Conservation (phyloP, 2,797 vertebrate species). For the Halcyon leucocephala region DNA sequence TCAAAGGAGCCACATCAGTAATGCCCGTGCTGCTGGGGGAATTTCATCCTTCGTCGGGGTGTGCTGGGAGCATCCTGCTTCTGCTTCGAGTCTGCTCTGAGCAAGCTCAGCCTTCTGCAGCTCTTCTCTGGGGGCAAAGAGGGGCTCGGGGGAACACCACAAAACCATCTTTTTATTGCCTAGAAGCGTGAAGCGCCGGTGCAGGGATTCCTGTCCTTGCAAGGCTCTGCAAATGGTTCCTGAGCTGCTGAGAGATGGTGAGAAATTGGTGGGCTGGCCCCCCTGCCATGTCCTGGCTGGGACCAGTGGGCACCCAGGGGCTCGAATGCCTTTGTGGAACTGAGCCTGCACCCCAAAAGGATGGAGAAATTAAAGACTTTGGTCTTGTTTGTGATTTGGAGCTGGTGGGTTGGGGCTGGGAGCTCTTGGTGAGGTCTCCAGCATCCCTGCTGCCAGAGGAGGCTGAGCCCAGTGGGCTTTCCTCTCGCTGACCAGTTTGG, state of each 20-base stretch:
- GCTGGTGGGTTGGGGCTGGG: neutral
- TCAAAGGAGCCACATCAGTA: neutral
- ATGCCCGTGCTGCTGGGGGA: constrained; percentile 4
- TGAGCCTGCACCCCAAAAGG: neutral
- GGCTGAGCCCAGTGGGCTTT: neutral
- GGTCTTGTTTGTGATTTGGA: neutral
- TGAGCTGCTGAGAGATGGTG: neutral
- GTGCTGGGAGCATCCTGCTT: neutral
- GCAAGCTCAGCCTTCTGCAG: neutral
- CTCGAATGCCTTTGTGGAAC: neutral
- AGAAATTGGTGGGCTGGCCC: neutral
- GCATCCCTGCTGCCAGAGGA: neutral
- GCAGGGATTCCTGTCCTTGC: neutral
- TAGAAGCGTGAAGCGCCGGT: rapidly evolving
- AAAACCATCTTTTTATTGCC: rapidly evolving
- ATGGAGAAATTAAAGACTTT: rapidly evolving
- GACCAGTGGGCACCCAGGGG: rapidly evolving
- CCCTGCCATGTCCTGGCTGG: neutral
- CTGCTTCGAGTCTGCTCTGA: neutral
- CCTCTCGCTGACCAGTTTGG: neutral
- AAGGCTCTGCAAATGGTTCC: neutral
- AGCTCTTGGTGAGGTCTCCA: neutral
- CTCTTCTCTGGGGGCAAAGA: neutral
- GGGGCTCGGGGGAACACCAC: rapidly evolving
- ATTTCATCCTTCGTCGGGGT: rapidly evolving